phyloP scores from a whole-genome alignment of 2,888 invertebrate genomes.

The Leptogaster cylindrica region DNA sequence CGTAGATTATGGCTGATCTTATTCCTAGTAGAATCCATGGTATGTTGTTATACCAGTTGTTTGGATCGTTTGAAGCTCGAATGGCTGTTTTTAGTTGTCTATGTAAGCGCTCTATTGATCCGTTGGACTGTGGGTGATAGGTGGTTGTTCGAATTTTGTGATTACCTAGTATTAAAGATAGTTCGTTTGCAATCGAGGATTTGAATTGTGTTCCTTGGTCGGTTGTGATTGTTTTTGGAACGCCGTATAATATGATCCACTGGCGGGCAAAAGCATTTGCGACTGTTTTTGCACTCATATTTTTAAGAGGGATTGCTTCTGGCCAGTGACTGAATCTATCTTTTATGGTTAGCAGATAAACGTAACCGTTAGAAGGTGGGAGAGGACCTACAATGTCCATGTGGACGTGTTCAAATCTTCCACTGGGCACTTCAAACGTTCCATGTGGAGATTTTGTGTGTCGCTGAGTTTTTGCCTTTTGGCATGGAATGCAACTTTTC shows the following conservation, averaged over 20 bases:
- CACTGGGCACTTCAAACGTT: constrained; percentile 20
- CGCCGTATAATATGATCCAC: background rate
- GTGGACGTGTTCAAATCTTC: background rate
- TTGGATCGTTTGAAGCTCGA: background rate
- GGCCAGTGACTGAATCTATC: constrained; percentile 40
- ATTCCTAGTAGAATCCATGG: constrained; percentile 22
- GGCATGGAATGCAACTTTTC: constrained; percentile 27
- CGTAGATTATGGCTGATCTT: constrained; percentile 9
- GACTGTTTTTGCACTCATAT: constrained; percentile 9
- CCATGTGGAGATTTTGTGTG: constrained; percentile 15
- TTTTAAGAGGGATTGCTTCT: constrained; percentile 36
- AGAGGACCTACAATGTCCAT: constrained; percentile 5
- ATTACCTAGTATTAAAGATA: background rate
- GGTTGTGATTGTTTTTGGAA: constrained; percentile 27
- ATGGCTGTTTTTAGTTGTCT: constrained; percentile 1
- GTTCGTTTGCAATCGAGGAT: background rate
- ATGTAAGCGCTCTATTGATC: background rate
- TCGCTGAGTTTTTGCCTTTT: constrained; percentile 10
- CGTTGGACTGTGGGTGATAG: background rate
- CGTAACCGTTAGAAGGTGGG: background rate
- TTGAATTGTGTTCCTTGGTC: constrained; percentile 4
- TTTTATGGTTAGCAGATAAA: constrained; percentile 36
- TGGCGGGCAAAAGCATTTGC: background rate
- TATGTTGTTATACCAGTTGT: background rate
- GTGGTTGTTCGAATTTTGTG: background rate